These are phyloP conservation scores for Aphelenchoides avenae DNA, from an alignment of 1,140 invertebrate species.

Conservation along the genomic window DNA sequence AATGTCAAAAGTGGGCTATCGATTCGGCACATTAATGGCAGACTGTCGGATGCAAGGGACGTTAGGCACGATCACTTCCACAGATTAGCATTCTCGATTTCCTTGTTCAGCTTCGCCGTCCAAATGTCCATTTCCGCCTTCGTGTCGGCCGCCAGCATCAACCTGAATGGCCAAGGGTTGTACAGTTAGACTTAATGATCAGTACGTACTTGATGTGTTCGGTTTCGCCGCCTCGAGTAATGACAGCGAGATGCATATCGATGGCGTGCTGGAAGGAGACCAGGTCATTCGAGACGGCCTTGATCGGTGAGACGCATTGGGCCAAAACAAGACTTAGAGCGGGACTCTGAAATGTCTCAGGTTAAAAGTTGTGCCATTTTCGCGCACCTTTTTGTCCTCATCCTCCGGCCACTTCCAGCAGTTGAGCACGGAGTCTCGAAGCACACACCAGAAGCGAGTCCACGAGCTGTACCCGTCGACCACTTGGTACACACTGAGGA, in stretches of 20 bases:
- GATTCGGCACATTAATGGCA: too few species aligned
- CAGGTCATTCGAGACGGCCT: background rate
- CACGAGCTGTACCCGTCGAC: constrained; percentile 28
- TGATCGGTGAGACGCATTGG: constrained; percentile 14
- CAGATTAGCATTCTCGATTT: constrained; percentile 28
- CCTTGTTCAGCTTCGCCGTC: constrained; percentile 24
- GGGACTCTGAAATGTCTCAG: constrained; percentile 15
- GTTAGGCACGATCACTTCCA: constrained; percentile 5
- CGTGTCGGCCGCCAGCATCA: constrained; percentile 34
- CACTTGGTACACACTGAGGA: constrained; percentile 33
- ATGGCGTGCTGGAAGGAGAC: background rate
- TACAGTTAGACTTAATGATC: background rate
- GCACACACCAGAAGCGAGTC: constrained; percentile 34
- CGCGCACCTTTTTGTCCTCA: constrained; percentile 26
- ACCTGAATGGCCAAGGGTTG: constrained; percentile 1
- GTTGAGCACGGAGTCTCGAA: constrained; percentile 7
- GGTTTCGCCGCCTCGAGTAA: background rate
- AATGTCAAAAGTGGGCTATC: too few species aligned
- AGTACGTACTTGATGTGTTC: background rate
- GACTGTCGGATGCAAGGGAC: constrained; percentile 4
- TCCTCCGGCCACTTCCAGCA: constrained; percentile 36
- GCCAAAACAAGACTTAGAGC: constrained; percentile 13
- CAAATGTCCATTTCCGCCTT: constrained; percentile 13
- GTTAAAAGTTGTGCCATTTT: background rate
- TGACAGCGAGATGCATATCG: background rate